A percentile compares a stretch with the other conserved stretches of the same genome.
These are phyloP conservation scores for Centroberyx gerrardi DNA, from an alignment of 2,797 vertebrate genomes.

Conservation along the genomic window DNA sequence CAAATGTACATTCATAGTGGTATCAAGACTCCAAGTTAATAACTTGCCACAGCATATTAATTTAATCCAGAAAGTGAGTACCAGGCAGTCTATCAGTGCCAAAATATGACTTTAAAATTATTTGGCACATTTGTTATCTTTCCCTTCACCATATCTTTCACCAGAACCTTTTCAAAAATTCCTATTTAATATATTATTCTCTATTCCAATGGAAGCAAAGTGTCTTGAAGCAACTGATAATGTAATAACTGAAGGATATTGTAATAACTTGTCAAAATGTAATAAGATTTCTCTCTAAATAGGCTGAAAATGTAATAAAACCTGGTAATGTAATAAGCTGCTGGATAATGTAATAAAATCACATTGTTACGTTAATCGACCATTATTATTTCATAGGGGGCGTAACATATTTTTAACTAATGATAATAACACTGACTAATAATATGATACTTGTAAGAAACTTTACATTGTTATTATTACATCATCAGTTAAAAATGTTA, in stretches of 20 bases:
- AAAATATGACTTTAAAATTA: not conserved
- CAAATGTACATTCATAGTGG: not conserved
- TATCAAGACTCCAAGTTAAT: not conserved
- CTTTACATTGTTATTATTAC: no score
- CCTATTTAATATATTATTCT: constrained; percentile 31
- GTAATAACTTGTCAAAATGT: not conserved
- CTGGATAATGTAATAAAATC: no score
- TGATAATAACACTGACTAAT: no score
- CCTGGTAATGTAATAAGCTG: no score
- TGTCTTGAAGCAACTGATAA: constrained; percentile 13
- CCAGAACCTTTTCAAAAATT: constrained; percentile 16
- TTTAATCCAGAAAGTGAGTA: not conserved
- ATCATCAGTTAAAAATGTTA: no score
- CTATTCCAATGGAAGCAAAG: constrained; percentile 15
- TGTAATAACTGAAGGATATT: constrained; percentile 5
- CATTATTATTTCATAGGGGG: no score
- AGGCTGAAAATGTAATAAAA: no score
- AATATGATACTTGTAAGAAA: no score
- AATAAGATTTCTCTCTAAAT: no score
- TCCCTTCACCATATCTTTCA: not conserved
- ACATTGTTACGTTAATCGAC: no score
- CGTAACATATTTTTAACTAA: no score
- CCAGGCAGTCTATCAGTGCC: not conserved
- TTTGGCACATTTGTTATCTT: not conserved
- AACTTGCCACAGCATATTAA: not conserved